Conservation (phyloP, 2,797 vertebrate species). For the Triplophysa yarkandensis region DNA sequence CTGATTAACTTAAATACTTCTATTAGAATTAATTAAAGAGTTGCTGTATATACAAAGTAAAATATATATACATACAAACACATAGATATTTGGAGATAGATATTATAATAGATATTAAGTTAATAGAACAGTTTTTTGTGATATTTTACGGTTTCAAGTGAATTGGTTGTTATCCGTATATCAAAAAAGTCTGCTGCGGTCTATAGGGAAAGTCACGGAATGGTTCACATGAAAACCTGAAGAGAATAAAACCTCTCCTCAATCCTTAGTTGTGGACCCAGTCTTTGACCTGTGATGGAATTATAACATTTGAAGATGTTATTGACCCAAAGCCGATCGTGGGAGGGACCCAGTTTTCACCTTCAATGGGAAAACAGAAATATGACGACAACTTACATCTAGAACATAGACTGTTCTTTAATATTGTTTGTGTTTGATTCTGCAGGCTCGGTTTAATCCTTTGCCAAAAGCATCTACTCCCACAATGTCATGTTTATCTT, state of each 20-base stretch:
- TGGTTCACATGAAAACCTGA: constrained; percentile 23
- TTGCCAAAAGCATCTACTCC: constrained; percentile 31
- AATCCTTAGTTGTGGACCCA: constrained; percentile 20
- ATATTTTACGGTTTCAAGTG: no score
- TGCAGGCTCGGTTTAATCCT: constrained; percentile 31
- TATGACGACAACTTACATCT: constrained; percentile 14
- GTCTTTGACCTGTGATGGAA: constrained; percentile 36
- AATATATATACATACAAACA: no score
- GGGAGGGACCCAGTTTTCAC: constrained; percentile 27
- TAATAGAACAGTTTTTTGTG: no score
- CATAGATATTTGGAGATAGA: no score
- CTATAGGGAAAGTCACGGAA: not conserved
- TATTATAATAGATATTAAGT: no score
- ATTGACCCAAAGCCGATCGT: constrained; percentile 36
- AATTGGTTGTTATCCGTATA: not conserved
- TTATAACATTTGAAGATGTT: constrained; percentile 46
- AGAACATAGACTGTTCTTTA: constrained; percentile 17
- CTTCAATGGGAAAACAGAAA: constrained; percentile 10
- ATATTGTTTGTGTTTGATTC: constrained; percentile 30
- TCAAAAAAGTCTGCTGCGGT: constrained; percentile 10
- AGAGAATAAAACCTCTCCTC: constrained; percentile 38
- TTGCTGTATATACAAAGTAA: no score
- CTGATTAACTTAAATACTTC: no score
- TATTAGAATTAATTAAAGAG: no score
- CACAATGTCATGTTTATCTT: constrained; percentile 22